Evolutionary conservation across 2,113 vertebrate genomes (phyloP), one percentile per base, ranked within the genome.

Genomic region (Pluvianellus socialis): DNA sequence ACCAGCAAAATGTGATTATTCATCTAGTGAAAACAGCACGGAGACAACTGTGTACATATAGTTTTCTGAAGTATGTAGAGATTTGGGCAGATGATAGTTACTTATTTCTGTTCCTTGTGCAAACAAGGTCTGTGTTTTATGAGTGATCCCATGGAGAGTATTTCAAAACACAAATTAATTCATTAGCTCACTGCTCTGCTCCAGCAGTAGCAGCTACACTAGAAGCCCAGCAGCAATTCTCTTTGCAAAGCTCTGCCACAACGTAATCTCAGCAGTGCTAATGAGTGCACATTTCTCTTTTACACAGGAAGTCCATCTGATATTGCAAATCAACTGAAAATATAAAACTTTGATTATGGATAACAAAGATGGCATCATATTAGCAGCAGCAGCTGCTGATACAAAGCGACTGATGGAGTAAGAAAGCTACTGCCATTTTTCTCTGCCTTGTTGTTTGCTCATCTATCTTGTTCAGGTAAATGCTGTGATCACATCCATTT

Each of bases 141-240:
- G 44, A 94, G 67, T n/a, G 53, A 89, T 92, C 73, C 77, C 80
- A n/a, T 23, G 7, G 73, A 87, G 94, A 95, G 66, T 89, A 91
- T 81, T 96, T 91, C 63, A 92, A 96, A 96, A 61, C 62, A 94
- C 45, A 53, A 94, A 95, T 96, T 87, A 92, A 96, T 94, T 94
- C 77, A 82, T 88, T 72, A 91, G 52, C 52, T 95, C 68, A n/a
- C 61, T 84, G 55, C 70, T 88, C 50, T 73, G 75, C 71, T 85
- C 24, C 53, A 77, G 72, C 79, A 94, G 72, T 7, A 72, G 62
- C 70, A 94, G 66, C 56, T 86, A 75, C 24, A 45, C 30, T 23
- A 79, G 72, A 86, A 96, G 74, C 91, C 76, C 55, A 75, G 84
- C 47, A 97, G 86, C 92, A 94, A 90, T 76, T 83, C 45, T 81